phyloP scores from a whole-genome alignment of 2,113 vertebrate species.

The Coptodon bakossiorum region DNA sequence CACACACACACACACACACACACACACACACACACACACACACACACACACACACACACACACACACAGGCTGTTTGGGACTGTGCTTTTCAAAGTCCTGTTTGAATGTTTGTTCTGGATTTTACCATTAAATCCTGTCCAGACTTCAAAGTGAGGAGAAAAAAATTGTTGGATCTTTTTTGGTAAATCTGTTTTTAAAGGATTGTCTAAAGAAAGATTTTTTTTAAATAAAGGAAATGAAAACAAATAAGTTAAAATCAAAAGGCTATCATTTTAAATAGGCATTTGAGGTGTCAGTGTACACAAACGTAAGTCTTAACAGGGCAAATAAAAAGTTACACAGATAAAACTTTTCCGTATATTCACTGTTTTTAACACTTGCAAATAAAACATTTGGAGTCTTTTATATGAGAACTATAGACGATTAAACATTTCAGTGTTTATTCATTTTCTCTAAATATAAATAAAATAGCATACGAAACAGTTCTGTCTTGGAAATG shows the following conservation, averaged over 20 bases:
- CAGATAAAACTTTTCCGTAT: constrained; percentile 35
- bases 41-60: constrained; percentile 49
- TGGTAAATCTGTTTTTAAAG: not conserved
- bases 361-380: constrained; percentile 3
- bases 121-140: constrained; percentile 6
- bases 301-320: not conserved
- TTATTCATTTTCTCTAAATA: constrained; percentile 69
- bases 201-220: not conserved
- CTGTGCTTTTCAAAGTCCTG: not conserved
- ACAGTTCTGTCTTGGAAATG: constrained; percentile 68
- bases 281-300: constrained; percentile 28
- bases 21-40: not conserved
- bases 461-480: constrained; percentile 70
- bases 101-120: not conserved
- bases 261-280: not conserved
- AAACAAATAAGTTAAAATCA: not conserved
- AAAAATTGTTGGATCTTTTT: not conserved
- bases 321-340: not conserved
- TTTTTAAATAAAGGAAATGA: not conserved
- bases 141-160: not conserved
- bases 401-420: constrained; percentile 59
- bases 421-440: constrained; percentile 69
- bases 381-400: constrained; percentile 51
- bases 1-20: not conserved
- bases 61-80: constrained; percentile 30